These are phyloP conservation scores for Microtus oregoni DNA, from an alignment of 2,113 vertebrate species.

Conservation along the genomic window DNA sequence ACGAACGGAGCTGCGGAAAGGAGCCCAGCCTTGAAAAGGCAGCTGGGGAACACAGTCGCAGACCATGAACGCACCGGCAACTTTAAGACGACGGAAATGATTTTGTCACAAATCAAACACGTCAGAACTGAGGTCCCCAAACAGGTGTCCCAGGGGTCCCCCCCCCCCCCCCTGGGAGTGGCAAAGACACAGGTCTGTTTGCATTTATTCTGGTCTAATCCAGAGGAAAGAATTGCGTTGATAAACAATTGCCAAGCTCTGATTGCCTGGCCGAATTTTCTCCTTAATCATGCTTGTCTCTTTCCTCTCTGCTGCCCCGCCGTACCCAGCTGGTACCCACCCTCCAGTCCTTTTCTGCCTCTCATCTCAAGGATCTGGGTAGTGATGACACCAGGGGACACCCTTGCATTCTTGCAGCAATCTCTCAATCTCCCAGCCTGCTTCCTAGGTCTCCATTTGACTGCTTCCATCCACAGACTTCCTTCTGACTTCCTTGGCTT, in stretches of 20 bases:
- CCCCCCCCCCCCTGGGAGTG: background rate
- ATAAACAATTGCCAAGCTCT: background rate
- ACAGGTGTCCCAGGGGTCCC: background rate
- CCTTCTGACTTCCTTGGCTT: background rate
- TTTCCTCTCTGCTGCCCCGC: background rate
- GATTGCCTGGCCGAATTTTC: background rate
- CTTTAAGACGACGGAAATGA: background rate
- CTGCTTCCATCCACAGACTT: background rate
- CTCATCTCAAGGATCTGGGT: background rate
- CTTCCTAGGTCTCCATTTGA: background rate
- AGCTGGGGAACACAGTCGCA: constrained; percentile 21
- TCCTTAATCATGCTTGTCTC: background rate
- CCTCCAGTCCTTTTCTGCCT: background rate
- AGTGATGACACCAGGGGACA: background rate
- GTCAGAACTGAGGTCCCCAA: background rate
- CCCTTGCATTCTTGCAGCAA: background rate
- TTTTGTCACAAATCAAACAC: background rate
- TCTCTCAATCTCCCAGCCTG: background rate
- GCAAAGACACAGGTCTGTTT: too few species aligned
- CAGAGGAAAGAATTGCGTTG: background rate
- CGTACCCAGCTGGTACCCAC: too few species aligned
- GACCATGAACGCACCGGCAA: background rate
- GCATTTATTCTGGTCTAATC: background rate
- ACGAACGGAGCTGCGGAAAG: constrained; percentile 46
- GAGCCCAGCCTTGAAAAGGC: constrained; percentile 59